Evolutionary conservation across 1,140 invertebrate species (phyloP).

Genomic region (Lordiphosa mommai): DNA sequence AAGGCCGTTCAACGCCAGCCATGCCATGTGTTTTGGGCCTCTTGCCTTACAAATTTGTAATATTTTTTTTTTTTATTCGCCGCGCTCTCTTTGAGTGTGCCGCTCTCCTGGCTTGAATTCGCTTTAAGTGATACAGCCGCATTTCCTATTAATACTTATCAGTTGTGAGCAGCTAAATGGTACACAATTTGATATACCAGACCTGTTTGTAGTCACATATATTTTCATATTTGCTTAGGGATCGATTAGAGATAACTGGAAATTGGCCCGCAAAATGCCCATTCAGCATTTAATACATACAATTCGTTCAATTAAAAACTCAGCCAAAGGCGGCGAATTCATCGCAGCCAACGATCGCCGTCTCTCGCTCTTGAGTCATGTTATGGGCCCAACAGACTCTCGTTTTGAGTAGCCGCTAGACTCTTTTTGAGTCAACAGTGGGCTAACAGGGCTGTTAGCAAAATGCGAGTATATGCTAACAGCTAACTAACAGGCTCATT

Average conservation of each 20-base stretch:
- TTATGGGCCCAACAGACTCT: not conserved
- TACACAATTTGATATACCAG: no score
- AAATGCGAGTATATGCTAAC: not conserved
- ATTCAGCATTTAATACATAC: slow-evolving; percentile 31
- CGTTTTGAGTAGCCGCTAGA: not conserved
- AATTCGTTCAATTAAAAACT: slow-evolving; percentile 56
- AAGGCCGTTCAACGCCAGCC: slow-evolving; percentile 34
- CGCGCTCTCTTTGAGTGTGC: slow-evolving; percentile 1
- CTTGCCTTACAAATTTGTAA: slow-evolving; percentile 24
- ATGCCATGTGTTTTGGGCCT: slow-evolving; percentile 3
- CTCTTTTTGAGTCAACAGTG: slow-evolving; percentile 6
- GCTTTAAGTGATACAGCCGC: slow-evolving; percentile 11
- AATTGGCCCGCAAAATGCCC: slow-evolving; percentile 22
- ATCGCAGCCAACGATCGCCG: slow-evolving; percentile 27
- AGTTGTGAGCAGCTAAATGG: not conserved
- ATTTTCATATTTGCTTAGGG: not conserved
- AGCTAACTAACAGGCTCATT: slow-evolving; percentile 44
- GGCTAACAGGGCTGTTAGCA: slow-evolving; percentile 11
- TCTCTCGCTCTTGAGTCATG: slow-evolving; percentile 7
- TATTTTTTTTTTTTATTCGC: slow-evolving; percentile 3
- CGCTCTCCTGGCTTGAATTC: slow-evolving; percentile 13
- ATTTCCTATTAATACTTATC: slow-evolving; percentile 21
- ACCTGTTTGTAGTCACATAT: no score
- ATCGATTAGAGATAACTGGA: not conserved
- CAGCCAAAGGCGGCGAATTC: slow-evolving; percentile 12